phyloP scores from a whole-genome alignment of 2,113 vertebrate species.

The Bubo blakistoni region DNA sequence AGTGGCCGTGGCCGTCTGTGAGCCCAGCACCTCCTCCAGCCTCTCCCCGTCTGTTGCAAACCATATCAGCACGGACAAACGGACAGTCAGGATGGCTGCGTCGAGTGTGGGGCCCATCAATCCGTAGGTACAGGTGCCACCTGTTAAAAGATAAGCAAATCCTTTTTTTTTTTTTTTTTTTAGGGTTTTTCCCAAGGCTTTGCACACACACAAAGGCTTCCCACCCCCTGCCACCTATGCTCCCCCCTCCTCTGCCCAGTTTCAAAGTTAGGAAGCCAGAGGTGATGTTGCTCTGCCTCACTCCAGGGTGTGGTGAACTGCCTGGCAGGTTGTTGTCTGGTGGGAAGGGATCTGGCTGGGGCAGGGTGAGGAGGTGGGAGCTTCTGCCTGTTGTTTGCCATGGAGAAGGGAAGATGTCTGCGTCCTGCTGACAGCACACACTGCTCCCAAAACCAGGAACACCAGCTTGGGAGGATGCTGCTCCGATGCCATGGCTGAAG shows the following conservation, averaged over 20 bases:
- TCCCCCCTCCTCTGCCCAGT: neutral
- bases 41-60: neutral
- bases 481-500: neutral
- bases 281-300: neutral
- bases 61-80: accelerated
- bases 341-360: neutral
- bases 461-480: accelerated
- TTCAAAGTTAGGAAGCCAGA: neutral
- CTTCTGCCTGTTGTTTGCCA: neutral
- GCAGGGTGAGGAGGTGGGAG: neutral
- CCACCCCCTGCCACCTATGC: neutral
- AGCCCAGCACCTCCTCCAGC: neutral
- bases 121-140: neutral
- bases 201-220: neutral
- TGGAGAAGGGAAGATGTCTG: neutral
- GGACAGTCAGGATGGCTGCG: accelerated
- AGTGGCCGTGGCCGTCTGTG: accelerated
- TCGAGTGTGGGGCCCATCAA: accelerated
- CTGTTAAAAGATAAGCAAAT: neutral
- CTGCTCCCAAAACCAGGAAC: neutral
- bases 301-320: neutral
- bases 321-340: neutral
- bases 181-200: neutral
- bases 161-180: neutral
- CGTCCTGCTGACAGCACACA: accelerated